A percentile compares a stretch with the other conserved stretches of the same genome.
These are phyloP conservation scores for Orthonyx spaldingii DNA, from an alignment of 2,113 vertebrate species.

Conservation along the genomic window DNA sequence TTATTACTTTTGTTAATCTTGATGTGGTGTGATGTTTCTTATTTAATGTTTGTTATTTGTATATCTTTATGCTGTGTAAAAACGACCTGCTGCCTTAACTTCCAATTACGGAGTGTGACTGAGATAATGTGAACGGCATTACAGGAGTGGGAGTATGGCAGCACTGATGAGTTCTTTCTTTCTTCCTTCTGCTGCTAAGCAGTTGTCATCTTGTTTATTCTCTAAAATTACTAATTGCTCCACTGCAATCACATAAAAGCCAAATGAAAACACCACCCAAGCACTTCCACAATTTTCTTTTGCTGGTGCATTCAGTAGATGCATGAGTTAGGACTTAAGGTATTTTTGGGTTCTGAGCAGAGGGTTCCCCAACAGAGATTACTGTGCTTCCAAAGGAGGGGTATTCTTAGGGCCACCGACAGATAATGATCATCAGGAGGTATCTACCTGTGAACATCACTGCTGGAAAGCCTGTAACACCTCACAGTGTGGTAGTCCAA, in stretches of 20 bases:
- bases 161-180: conserved; percentile 43
- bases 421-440: not conserved
- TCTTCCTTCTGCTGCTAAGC: conserved; percentile 15
- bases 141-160: conserved; percentile 22
- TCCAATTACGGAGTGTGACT: conserved; percentile 4
- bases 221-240: conserved; percentile 51
- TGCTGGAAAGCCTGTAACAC: not conserved
- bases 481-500: not conserved
- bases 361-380: not conserved
- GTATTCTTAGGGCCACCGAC: not conserved
- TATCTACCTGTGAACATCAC: not conserved
- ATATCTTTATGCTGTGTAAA: conserved; percentile 18
- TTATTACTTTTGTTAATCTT: conserved; percentile 66
- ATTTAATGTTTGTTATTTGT: conserved; percentile 66
- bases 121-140: not conserved
- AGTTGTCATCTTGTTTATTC: conserved; percentile 53
- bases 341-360: not conserved
- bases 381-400: not conserved
- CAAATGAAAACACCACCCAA: conserved; percentile 27
- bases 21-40: conserved; percentile 49
- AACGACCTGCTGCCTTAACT: conserved; percentile 4
- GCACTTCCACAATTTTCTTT: not conserved
- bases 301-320: not conserved
- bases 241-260: conserved; percentile 22
- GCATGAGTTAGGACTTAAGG: not conserved